Evolutionary conservation across 2,113 vertebrate species (phyloP).

Genomic region (Macquaria ambigua): DNA sequence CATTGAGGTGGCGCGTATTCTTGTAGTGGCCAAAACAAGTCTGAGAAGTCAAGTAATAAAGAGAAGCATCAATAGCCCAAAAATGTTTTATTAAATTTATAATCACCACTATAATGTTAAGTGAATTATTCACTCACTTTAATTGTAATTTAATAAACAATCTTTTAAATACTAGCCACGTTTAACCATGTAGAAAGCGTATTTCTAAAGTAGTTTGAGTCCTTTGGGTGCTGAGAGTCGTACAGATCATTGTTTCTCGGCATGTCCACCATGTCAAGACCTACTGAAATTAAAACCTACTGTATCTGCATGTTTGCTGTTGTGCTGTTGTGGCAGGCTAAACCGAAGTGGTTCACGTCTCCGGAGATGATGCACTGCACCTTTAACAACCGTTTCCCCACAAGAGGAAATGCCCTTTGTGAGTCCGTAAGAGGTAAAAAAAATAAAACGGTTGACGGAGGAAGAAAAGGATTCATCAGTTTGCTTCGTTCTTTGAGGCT

Average conservation of each 20-base stretch:
- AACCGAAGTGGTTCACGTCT: conserved; percentile 40
- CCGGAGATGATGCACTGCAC: conserved; percentile 59
- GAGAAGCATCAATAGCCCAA: conserved; percentile 49
- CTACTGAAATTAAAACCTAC: conserved; percentile 50
- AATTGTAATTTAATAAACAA: conserved; percentile 69
- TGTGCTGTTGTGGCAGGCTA: conserved; percentile 32
- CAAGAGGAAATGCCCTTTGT: conserved; percentile 64
- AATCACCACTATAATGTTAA: conserved; percentile 53
- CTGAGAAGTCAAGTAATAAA: conserved; percentile 24
- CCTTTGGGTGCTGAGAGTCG: conserved; percentile 48
- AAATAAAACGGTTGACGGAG: conserved; percentile 35
- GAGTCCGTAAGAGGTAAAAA: conserved; percentile 62
- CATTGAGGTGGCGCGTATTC: background rate
- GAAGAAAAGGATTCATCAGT: conserved; percentile 81
- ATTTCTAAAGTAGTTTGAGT: conserved; percentile 53
- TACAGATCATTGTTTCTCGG: conserved; percentile 15
- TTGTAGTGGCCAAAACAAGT: background rate
- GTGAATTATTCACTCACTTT: conserved; percentile 53
- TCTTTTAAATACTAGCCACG: conserved; percentile 73
- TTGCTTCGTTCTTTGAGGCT: conserved; percentile 98
- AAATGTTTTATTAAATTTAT: conserved; percentile 76
- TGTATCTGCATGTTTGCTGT: conserved; percentile 30
- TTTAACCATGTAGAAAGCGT: conserved; percentile 52
- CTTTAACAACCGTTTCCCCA: conserved; percentile 59
- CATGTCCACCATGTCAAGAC: conserved; percentile 29